Evolutionary conservation across 1,140 invertebrate species (phyloP), one percentile per base, ranked within the genome.

Genomic region (Macrosteles quadrilineatus): DNA sequence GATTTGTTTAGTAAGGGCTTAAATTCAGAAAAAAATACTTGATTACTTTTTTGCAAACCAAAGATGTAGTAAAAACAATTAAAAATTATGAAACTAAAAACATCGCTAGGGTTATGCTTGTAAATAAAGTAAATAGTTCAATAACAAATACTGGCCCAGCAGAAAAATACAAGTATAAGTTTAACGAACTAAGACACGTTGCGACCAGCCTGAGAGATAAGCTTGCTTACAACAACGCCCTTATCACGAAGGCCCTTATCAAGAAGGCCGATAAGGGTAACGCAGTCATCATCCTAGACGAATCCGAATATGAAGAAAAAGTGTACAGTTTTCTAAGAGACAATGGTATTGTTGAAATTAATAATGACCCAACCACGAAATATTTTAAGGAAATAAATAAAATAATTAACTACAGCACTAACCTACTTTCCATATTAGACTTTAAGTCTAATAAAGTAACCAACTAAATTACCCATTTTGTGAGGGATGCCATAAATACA

Each of bases 401-500:
- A 36, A 36, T 36, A 14, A 36, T 36, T 36, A 36, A 14, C 32
- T 6, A 36, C 32, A 6, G 4, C 32, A 36, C 32, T 36, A 36
- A 36, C 32, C 32, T 36, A 36, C 32, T 36, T 14, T 36, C 32
- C 4, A 36, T 14, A 36, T 36, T 14, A 4, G 32, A 36, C 4
- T 6, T 36, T 36, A 36, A 36, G 14, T 36, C 32, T 6, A 36
- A 14, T 36, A 53, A 53, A 53, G 47, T 53, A 4, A n/a, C 47
- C n/a, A 53, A 53, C 47, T 6, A 4, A 4, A 53, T 4, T 6
- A 3, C 47, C 47, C n/a, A 19, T 53, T n/a, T 53, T 53, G 47
- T 6, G 47, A 19, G 75, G 74, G 11, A 36, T 74, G 17, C 75
- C 75, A 25, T 78, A 79, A 73, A 75, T 76, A 3, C 77, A 79